Percentiles rank a stretch among this genome's conserved stretches.
These are phyloP conservation scores for Pseudorhiza aurosa DNA, from an alignment of 30 jellyfish, hydroid and myxozoan species.

Conservation along the genomic window DNA sequence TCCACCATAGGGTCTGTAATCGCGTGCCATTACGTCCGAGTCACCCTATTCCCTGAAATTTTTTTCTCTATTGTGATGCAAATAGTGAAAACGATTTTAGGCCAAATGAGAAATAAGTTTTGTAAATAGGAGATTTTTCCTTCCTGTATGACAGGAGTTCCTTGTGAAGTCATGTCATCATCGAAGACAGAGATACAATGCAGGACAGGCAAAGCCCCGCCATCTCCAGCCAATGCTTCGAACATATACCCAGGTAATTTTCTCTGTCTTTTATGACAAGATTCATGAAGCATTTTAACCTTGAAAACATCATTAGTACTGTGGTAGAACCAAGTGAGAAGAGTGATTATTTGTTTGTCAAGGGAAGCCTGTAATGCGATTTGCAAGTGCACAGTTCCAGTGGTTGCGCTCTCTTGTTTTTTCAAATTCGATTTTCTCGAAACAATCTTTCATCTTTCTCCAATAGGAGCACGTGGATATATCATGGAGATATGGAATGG, in stretches of 20 bases:
- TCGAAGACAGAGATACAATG: conserved; percentile 65
- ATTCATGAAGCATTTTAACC: background rate
- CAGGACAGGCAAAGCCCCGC: conserved; percentile 77
- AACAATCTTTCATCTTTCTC: background rate
- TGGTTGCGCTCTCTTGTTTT: too few relatives aligned
- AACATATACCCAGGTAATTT: conserved; percentile 84
- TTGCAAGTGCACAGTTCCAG: too few relatives aligned
- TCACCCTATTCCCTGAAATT: too few relatives aligned
- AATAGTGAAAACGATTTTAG: too few relatives aligned
- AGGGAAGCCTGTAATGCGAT: too few relatives aligned
- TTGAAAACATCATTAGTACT: background rate
- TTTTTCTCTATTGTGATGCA: too few relatives aligned
- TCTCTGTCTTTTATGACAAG: background rate
- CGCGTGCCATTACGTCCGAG: too few relatives aligned
- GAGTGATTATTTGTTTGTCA: too few relatives aligned
- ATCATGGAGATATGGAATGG: conserved; percentile 73
- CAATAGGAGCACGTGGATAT: conserved; percentile 89
- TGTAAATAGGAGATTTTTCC: too few relatives aligned
- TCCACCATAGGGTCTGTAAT: too few relatives aligned
- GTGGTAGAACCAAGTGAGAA: too few relatives aligned
- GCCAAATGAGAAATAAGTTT: too few relatives aligned
- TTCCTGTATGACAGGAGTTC: conserved; percentile 79
- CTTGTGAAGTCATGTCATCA: conserved; percentile 64
- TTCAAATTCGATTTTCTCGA: background rate
- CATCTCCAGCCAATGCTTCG: conserved; percentile 35